Evolutionary conservation across 2,888 invertebrate species (phyloP), one percentile per base, ranked within the genome.

Genomic region (Archips xylosteana): DNA sequence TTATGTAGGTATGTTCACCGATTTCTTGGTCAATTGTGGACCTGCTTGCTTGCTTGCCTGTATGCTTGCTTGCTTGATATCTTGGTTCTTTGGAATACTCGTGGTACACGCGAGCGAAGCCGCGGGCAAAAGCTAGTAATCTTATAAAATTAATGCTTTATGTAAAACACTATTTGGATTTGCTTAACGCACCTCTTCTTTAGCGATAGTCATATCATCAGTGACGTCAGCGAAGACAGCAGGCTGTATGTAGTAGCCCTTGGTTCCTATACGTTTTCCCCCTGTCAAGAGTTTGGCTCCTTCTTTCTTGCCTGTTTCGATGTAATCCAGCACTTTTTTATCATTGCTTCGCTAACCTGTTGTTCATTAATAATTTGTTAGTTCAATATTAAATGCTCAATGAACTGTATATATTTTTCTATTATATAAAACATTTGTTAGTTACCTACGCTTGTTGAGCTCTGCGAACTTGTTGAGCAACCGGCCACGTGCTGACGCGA

Each of bases 391-490:
- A n/a, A n/a, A n/a, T n/a, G n/a, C n/a, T n/a, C n/a, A n/a, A n/a
- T n/a, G n/a, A n/a, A n/a, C n/a, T n/a, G n/a, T n/a, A n/a, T n/a
- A n/a, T n/a, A n/a, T n/a, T n/a, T n/a, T n/a, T n/a, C n/a, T n/a
- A n/a, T n/a, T n/a, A 9, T 49, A 2, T 13, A 10, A 12, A 49
- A 4, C 45, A 45, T 8, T 45, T 45, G 9, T 13, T 49, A 49
- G 49, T 42, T 49, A 3, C n/a, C 13, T 12, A 49, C 2, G 13
- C 12, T 49, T 13, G 49, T 49, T n/a, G 0, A 98, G 93, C 87
- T 97, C 97, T 0, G 98, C 97, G 75, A 98, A 93, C 77, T 95
- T 96, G 86, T 96, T 91, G 3, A 99, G 87, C 2, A 98, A 89
- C 32, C 91, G 85, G 0, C 98, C 98, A 68, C 98, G 95, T 47